phyloP scores from a whole-genome alignment of 2,888 invertebrate genomes.

The Lacanobia wlatinum region DNA sequence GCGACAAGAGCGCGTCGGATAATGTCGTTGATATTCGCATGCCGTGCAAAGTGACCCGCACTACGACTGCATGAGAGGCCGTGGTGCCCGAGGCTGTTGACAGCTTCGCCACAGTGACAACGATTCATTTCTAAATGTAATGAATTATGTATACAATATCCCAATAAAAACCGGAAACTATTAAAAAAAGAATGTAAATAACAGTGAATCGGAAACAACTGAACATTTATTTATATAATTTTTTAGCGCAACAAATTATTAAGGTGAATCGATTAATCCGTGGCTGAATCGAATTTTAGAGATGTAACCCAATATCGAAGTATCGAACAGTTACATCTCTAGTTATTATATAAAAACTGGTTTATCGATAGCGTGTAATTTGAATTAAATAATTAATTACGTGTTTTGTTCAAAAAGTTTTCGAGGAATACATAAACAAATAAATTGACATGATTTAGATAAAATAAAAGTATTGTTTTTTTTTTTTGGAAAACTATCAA shows the following conservation, averaged over 20 bases:
- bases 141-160: no score
- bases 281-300: slow-evolving; percentile 52
- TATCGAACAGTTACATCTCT: slow-evolving; percentile 27
- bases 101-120: no score
- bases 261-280: slow-evolving; percentile 57
- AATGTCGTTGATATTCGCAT: no score
- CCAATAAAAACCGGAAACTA: background rate
- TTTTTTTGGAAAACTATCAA: no score
- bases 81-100: no score
- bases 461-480: no score
- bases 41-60: no score
- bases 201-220: background rate
- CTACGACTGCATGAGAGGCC: no score
- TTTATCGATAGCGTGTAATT: slow-evolving; percentile 9
- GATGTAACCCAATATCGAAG: slow-evolving; percentile 45
- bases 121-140: background rate
- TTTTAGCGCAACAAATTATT: slow-evolving; percentile 41
- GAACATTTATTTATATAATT: slow-evolving; percentile 34
- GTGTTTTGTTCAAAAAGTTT: background rate
- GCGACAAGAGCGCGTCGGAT: no score
- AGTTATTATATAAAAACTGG: slow-evolving; percentile 42
- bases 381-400: slow-evolving; percentile 8
- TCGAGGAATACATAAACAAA: background rate
- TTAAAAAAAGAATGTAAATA: background rate
- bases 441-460: background rate